A percentile compares a stretch with the other conserved stretches of the same genome.
These are phyloP conservation scores for Scaptomyza flava DNA, from an alignment of 2,888 invertebrate genomes.

Conservation along the genomic window DNA sequence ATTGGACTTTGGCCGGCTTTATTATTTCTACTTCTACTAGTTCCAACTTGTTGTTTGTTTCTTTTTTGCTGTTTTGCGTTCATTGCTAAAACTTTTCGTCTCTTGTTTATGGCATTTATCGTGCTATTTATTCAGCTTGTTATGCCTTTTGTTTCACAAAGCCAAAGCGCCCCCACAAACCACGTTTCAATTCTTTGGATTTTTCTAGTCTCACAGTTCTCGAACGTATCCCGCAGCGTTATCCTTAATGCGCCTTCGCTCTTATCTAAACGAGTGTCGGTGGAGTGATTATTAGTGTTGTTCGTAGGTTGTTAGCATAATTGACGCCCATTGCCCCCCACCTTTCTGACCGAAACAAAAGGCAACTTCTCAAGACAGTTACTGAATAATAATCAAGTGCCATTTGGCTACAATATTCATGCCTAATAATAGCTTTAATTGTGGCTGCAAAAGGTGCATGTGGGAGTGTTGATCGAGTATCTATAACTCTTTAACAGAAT, in stretches of 20 bases:
- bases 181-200: constrained; percentile 8
- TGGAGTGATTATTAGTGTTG: constrained; percentile 82
- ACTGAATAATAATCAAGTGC: constrained; percentile 78
- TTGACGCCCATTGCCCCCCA: constrained; percentile 74
- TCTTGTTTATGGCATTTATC: constrained; percentile 80
- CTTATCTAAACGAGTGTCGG: constrained; percentile 82
- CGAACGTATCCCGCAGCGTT: constrained; percentile 73
- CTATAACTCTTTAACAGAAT: not conserved
- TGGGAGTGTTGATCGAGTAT: not conserved
- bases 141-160: constrained; percentile 70
- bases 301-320: constrained; percentile 79
- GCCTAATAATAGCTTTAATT: constrained; percentile 68
- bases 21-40: not conserved
- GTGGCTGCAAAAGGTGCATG: not conserved
- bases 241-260: constrained; percentile 72
- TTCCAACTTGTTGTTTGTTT: constrained; percentile 19
- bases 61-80: constrained; percentile 43
- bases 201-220: constrained; percentile 50
- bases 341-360: not conserved
- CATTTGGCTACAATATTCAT: constrained; percentile 68
- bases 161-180: not conserved
- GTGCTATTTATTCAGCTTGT: constrained; percentile 76
- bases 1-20: constrained; percentile 66
- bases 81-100: constrained; percentile 71
- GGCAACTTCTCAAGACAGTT: constrained; percentile 42